phyloP scores from a whole-genome alignment of 2,888 invertebrate genomes.

The Tanytarsus gracilentus region DNA sequence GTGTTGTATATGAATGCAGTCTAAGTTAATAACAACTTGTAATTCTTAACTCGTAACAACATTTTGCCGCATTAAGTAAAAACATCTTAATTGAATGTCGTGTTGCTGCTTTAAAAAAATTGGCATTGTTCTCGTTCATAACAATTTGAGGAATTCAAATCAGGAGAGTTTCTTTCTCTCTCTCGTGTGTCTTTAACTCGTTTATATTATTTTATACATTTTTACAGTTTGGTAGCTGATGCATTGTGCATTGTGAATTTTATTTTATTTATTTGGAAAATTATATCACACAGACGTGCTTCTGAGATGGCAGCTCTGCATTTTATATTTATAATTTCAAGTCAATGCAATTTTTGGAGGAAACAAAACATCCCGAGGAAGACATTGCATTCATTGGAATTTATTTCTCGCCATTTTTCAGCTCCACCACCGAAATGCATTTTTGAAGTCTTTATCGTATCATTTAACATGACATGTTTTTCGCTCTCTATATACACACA shows the following conservation, averaged over 20 bases:
- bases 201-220: neutral
- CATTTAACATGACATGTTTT: neutral
- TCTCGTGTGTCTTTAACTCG: too few species aligned
- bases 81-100: conserved; percentile 28
- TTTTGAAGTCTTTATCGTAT: conserved; percentile 12
- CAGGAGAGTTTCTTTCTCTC: neutral
- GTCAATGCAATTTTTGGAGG: too few species aligned
- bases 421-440: neutral
- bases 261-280: too few species aligned
- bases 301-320: too few species aligned
- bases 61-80: neutral
- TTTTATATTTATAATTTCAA: too few species aligned
- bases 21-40: conserved; percentile 12
- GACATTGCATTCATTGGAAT: too few species aligned
- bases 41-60: conserved; percentile 2
- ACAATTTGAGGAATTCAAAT: conserved; percentile 20
- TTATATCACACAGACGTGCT: too few species aligned
- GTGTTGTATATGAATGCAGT: neutral
- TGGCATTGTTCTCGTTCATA: conserved; percentile 9
- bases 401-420: neutral
- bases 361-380: too few species aligned
- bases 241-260: neutral
- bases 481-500: too few species aligned
- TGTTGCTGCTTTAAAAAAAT: too few species aligned
- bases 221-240: neutral